Evolutionary conservation across 2,797 vertebrate genomes (phyloP), one percentile per base, ranked within the genome.

Genomic region (Malurus leucopterus): DNA sequence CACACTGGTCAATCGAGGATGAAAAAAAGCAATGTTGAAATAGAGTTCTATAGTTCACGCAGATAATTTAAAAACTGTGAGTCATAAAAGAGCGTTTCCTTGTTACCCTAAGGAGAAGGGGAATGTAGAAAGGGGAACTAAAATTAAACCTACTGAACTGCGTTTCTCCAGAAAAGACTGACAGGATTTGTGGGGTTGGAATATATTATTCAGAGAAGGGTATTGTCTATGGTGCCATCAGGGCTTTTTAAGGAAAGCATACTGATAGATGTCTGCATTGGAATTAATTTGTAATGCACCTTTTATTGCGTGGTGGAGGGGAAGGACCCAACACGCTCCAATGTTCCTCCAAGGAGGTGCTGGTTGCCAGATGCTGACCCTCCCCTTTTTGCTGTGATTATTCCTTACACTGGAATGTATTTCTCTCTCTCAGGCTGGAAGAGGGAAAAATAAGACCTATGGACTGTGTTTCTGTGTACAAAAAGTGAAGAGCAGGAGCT

Each of bases 91-190:
- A 4, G 40, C 61, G 18, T 90, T 96, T 93, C 74, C 74, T 91
- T 74, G 62, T 89, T 91, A 92, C 64, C 73, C 67, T 93, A 93
- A 95, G 72, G 54, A 96, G 92, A 73, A 94, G 20, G 38, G 32
- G 41, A 89, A 89, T 74, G 41, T 62, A 86, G 81, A 86, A 88
- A 95, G 54, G 54, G 57, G 34, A 79, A 63, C 21, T 73, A 91
- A 89, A 94, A 86, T 82, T 86, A 94, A 93, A 92, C 92, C 87
- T 95, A 32, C 54, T 91, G 87, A 85, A 86, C 16, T 95, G 78
- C 83, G 62, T 94, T 94, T 95, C 86, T 96, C 41, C 85, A 94
- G 91, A 91, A 94, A 95, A 95, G 84, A 93, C 75, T 93, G 90
- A 92, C 87, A 95, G 90, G 57, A 86, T 96, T 94, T 94, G 86